Evolutionary conservation across 2,113 vertebrate species (phyloP), one percentile per base, ranked within the genome.

Genomic region (Gymnocephalus cernua): DNA sequence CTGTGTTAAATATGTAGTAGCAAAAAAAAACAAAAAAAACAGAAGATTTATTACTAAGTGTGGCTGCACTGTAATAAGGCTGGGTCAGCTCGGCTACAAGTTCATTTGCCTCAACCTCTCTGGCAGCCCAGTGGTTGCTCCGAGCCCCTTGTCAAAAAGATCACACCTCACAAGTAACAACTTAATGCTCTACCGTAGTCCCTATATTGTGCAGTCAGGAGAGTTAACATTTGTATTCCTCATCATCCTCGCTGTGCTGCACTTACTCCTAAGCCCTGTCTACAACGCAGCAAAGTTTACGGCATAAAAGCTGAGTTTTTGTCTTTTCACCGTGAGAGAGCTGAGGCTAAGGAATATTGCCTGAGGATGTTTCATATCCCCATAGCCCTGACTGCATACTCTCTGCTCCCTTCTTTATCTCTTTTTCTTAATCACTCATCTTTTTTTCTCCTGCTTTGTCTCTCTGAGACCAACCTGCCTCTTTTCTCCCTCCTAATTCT

Each of bases 361-460:
- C 89, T 3, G 79, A 91, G 92, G 94, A 91, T 88, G 90, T 93
- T 91, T 90, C 77, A 88, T 93, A 87, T 93, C 86, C 93, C 89
- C 83, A 85, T 87, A 80, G 85, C 79, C 84, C 72, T 35, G 62
- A 51, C 81, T 85, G 79, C 87, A 48, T 84, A 66, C 38, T 83
- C 82, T 82, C 73, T 85, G 59, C 75, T 73, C 69, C 80, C 73
- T 61, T 23, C 76, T 86, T 87, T 80, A 72, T 92, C 76, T 91
- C 75, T 82, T 78, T 67, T 85, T 76, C 86, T 84, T 90, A 88
- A 91, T 94, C 91, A 90, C 59, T 84, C 70, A 44, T 87, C 82
- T 88, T 89, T 81, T 81, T 35, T 59, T 67, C 54, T 57, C 66
- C 29, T 3, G 16, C 75, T 77, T 74, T 67, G 35, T 85, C 57